Base-by-base conservation (phyloP, 2,888 invertebrate species). In the Nomada fabriciana region DNA sequence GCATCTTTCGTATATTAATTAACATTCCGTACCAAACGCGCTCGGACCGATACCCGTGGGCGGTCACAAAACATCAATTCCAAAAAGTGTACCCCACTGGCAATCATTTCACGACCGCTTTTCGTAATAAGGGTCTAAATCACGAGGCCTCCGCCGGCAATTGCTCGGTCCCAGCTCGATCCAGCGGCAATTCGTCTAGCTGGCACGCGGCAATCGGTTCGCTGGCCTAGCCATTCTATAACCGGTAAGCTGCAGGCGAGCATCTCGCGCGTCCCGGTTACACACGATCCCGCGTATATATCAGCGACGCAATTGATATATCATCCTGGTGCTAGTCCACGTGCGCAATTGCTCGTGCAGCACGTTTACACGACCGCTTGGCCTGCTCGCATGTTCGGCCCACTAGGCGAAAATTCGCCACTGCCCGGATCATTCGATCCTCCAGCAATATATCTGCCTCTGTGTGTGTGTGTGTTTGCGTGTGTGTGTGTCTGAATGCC, bases 241-340 rank as follows among this genome's bases (percentile, higher is more conserved):
- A 29, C 47, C n/a, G 60, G 57, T 68, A 79, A 82, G 47, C 76
- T 64, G 60, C 50, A 72, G 71, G 68, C 76, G 36, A 71, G 59
- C 59, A 68, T 71, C 68, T 73, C 71, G 78, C 80, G 79, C 71
- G 75, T n/a, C 36, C 25, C 50, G 18, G 79, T 50, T 68, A 67
- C 42, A 25, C 60, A 59, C 67, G 68, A 75, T 82, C 74, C 81
- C 36, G 50, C 63, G 71, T 68, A 80, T 81, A 75, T 70, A 80
- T 84, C 77, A 80, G 57, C 74, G 63, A 42, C 60, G 84, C 64
- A 61, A 80, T 77, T 77, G 80, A 84, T 84, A 77, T 84, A 84
- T 86, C 76, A 75, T 78, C 75, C 79, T 73, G 79, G 60, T 50
- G 61, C 18, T 36, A 55, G 61, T 25, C 43, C 47, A 42, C 71